Percentiles rank a stretch among this genome's conserved stretches.
Conservation (phyloP, 2,888 invertebrate genomes). For the Latrodectus elegans region DNA sequence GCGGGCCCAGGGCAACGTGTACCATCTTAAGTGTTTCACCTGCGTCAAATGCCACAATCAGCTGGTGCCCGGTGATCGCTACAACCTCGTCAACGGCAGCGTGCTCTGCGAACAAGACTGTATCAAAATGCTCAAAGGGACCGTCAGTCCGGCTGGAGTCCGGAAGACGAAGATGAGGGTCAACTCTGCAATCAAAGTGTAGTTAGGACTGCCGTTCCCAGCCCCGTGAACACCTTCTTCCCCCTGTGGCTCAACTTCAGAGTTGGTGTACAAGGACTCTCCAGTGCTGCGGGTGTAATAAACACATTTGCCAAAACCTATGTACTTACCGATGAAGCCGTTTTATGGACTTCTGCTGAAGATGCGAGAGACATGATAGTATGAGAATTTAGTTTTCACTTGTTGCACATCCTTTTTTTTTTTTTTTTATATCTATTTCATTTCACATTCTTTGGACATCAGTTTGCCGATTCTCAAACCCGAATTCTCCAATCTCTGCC, state of each 20-base stretch:
- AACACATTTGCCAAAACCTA: constrained; percentile 2
- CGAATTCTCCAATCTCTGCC: constrained; percentile 17
- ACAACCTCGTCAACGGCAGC: constrained; percentile 91
- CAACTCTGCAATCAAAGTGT: constrained; percentile 69
- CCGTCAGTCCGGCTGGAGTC: constrained; percentile 53
- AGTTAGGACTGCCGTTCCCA: background rate
- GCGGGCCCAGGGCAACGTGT: constrained; percentile 85
- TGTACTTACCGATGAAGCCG: constrained; percentile 20
- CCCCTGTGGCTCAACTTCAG: background rate
- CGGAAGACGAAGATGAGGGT: constrained; percentile 67
- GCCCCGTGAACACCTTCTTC: background rate
- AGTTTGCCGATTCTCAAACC: constrained; percentile 13
- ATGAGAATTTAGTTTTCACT: constrained; percentile 47
- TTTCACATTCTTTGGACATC: constrained; percentile 14
- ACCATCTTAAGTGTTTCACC: constrained; percentile 96
- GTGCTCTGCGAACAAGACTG: constrained; percentile 96
- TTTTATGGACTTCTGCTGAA: constrained; percentile 43
- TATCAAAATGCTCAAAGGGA: constrained; percentile 87
- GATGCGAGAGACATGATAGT: constrained; percentile 47
- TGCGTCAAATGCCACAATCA: constrained; percentile 94
- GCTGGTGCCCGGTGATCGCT: constrained; percentile 91
- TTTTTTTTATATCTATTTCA: constrained; percentile 30
- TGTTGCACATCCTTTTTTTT: constrained; percentile 49
- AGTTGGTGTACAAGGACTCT: background rate
- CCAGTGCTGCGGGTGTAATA: background rate